These are phyloP conservation scores for Nomada fabriciana DNA, from an alignment of 2,888 invertebrate genomes.

Conservation along the genomic window DNA sequence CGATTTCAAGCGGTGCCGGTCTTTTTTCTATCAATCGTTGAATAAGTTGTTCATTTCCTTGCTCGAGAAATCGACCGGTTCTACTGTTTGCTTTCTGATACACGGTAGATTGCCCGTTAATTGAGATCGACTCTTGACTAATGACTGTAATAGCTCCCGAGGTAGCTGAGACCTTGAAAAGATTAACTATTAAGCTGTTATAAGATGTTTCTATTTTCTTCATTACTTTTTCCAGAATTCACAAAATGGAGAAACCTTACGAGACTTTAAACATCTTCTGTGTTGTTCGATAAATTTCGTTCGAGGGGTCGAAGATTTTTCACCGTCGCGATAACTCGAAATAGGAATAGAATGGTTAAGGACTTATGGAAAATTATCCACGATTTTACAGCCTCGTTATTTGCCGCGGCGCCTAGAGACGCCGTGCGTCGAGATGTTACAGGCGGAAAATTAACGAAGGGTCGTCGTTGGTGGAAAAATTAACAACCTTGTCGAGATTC, in stretches of 20 bases:
- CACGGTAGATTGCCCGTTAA: constrained; percentile 4
- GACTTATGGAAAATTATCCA: constrained; percentile 9
- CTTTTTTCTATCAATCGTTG: background rate
- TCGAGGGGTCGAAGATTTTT: background rate
- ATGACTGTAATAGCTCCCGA: background rate
- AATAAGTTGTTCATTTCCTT: background rate
- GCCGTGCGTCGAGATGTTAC: constrained; percentile 16
- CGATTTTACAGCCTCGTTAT: constrained; percentile 2
- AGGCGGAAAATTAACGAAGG: constrained; percentile 30
- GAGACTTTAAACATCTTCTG: too few species aligned
- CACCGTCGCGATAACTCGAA: background rate
- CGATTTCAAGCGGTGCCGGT: background rate
- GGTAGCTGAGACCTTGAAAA: background rate
- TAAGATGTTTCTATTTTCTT: too few species aligned
- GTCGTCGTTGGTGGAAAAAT: constrained; percentile 28
- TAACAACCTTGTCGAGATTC: constrained; percentile 38
- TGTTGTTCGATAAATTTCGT: too few species aligned
- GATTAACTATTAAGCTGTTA: too few species aligned
- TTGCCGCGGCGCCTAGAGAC: background rate
- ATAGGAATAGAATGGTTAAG: background rate
- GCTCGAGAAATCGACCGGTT: background rate
- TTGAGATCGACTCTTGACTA: background rate
- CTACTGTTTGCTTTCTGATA: background rate
- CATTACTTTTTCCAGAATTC: too few species aligned
- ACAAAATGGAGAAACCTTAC: too few species aligned